A percentile compares a stretch with the other conserved stretches of the same genome.
phyloP scores from a whole-genome alignment of 2,113 vertebrate genomes.

The Mustela nigripes region DNA sequence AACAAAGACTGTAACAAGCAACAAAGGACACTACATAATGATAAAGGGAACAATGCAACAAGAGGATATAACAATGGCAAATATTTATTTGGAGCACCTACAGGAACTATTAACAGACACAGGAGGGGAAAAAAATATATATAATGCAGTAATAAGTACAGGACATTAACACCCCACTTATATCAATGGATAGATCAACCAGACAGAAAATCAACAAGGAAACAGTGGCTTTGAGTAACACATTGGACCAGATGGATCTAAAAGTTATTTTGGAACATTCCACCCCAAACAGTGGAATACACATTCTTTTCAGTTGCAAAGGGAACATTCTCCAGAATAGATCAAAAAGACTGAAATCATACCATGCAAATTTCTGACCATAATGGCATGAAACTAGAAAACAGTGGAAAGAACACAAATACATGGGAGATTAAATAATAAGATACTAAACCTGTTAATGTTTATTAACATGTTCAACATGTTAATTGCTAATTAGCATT shows the following conservation, averaged over 20 bases:
- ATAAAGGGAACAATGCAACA: too few species aligned
- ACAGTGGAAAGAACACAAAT: not conserved
- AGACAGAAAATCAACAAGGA: too few species aligned
- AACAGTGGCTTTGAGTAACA: too few species aligned
- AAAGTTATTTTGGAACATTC: not conserved
- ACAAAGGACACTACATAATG: too few species aligned
- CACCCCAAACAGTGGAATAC: not conserved
- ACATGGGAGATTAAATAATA: not conserved
- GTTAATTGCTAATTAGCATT: too few species aligned
- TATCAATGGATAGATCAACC: too few species aligned
- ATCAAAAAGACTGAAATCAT: not conserved
- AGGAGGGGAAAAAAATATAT: not conserved
- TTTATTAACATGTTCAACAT: too few species aligned
- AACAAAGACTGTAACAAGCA: too few species aligned
- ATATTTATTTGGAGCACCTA: not conserved
- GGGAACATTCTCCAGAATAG: not conserved
- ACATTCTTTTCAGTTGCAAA: not conserved
- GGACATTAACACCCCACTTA: not conserved
- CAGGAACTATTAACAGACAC: not conserved
- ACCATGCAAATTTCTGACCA: not conserved
- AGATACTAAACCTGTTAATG: not conserved
- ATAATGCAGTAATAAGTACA: not conserved
- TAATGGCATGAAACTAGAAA: not conserved
- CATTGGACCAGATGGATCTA: too few species aligned
- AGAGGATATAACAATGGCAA: not conserved